Percentiles rank a stretch among this genome's conserved stretches.
Conservation (phyloP, 2,888 invertebrate species). For the Adineta ricciae region DNA sequence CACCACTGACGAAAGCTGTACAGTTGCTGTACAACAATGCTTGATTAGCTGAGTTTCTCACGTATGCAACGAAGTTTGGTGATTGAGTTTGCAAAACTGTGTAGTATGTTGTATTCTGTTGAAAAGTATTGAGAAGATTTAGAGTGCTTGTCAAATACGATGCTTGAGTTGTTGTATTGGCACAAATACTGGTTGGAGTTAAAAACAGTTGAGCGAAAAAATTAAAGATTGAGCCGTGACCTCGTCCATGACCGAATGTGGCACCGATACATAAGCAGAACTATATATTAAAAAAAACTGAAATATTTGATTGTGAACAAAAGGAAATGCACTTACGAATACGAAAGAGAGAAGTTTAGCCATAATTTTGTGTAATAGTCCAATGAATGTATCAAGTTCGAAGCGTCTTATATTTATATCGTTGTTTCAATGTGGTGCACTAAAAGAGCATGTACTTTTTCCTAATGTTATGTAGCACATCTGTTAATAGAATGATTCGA, state of each 20-base stretch:
- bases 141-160: neutral
- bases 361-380: neutral
- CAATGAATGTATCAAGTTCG: neutral
- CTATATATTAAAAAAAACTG: neutral
- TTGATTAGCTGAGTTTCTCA: neutral
- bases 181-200: neutral
- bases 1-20: neutral
- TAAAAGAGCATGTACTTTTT: neutral
- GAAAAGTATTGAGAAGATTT: neutral
- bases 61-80: neutral
- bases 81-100: neutral
- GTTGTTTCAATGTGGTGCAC: too few relatives aligned
- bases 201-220: neutral
- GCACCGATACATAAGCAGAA: neutral
- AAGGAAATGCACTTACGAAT: neutral
- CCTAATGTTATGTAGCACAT: neutral
- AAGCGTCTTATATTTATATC: too few relatives aligned
- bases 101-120: neutral
- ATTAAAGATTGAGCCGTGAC: too few relatives aligned
- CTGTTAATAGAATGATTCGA: neutral
- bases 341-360: neutral
- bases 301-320: neutral
- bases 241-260: neutral
- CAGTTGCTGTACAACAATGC: neutral
- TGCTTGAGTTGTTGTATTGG: neutral